Base-by-base conservation (phyloP, 1,140 invertebrate genomes). In the Danaus melanippus region DNA sequence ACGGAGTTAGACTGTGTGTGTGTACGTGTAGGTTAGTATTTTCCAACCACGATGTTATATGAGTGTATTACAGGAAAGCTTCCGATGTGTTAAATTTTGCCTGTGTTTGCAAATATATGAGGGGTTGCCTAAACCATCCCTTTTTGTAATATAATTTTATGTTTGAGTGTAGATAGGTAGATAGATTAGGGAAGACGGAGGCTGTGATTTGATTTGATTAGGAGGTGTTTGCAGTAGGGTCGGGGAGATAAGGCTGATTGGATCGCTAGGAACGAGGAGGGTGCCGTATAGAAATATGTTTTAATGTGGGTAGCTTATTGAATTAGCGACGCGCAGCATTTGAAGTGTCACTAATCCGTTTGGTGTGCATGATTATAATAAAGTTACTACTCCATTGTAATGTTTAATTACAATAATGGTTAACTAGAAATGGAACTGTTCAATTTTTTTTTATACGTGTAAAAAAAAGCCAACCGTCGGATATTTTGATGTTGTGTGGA, bases 141-240 rank as follows among this genome's bases (percentile, higher is more conserved):
- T 83, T 80, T 84, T 84, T 86, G 80, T 76, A 81, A 81, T 84
- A 84, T 86, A 79, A 84, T 86, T 84, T 83, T 81, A 82, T 79
- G 79, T 78, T 76, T 81, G 69, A 77, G 76, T 72, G 71, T 77
- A 86, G 80, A 86, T 84, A 86, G 80, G 79, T 76, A 69, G 71
- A 81, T 74, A 85, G 83, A 86, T 84, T 83, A 83, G 78, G 77
- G 74, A 80, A 82, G 78, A 79, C 74, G 79, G 83, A 83, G 78
- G 79, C 78, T 84, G 81, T 71, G 83, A 86, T 86, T 86, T 86
- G 80, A 86, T 86, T 86, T 84, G 83, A 86, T 86, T 84, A 84
- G 83, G 79, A 84, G 83, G 80, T 86, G 80, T 84, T 84, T 70
- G 79, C 69, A 67, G 69, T 66, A 68, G 78, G 73, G 63, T 63